phyloP scores from a whole-genome alignment of 2,797 vertebrate genomes.

The Babyrousa celebensis region DNA sequence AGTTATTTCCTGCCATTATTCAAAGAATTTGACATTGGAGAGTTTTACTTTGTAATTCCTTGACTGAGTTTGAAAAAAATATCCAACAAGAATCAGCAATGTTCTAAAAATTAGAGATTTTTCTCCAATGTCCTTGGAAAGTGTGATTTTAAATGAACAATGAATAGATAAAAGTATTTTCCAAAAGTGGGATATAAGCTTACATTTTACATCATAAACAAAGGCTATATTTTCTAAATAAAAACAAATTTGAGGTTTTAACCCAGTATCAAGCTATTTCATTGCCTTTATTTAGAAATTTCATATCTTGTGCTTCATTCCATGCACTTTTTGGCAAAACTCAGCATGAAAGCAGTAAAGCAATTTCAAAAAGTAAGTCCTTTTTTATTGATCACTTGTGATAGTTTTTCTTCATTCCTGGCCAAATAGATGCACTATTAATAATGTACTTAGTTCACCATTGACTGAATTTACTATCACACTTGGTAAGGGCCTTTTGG shows the following conservation, averaged over 20 bases:
- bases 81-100: neutral
- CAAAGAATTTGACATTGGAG: slow-evolving; percentile 58
- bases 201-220: neutral
- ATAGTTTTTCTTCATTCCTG: slow-evolving; percentile 29
- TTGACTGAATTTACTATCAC: slow-evolving; percentile 28
- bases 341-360: slow-evolving; percentile 25
- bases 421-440: slow-evolving; percentile 17
- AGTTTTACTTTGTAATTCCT: neutral
- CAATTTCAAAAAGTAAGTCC: neutral
- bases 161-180: neutral
- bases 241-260: slow-evolving; percentile 16
- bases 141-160: slow-evolving; percentile 48
- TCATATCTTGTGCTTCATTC: neutral
- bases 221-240: neutral
- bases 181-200: neutral
- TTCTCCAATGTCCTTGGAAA: slow-evolving; percentile 5
- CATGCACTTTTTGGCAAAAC: neutral
- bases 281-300: neutral
- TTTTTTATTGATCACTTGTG: slow-evolving; percentile 22
- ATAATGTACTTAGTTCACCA: slow-evolving; percentile 57
- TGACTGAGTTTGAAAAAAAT: slow-evolving; percentile 17
- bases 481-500: neutral
- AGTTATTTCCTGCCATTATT: slow-evolving; percentile 66
- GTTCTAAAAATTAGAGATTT: slow-evolving; percentile 44
- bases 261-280: slow-evolving; percentile 41